Percentiles rank a stretch among this genome's conserved stretches.
phyloP scores from a whole-genome alignment of 1,140 invertebrate genomes.

The Diabrotica undecimpunctata region DNA sequence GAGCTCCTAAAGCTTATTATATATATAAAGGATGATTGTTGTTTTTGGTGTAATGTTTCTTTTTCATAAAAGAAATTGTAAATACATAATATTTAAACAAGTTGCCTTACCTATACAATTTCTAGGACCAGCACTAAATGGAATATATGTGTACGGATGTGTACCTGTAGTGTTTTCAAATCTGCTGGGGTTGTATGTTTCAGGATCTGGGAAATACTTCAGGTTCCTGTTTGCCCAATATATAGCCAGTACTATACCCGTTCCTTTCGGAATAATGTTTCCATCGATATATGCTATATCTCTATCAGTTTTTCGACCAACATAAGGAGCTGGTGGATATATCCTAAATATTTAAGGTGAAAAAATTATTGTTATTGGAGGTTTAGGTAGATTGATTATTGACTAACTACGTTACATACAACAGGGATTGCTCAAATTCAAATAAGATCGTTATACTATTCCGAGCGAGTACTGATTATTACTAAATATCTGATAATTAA shows the following conservation, averaged over 20 bases:
- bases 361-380: too few species aligned
- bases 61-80: too few species aligned
- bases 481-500: too few species aligned
- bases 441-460: too few species aligned
- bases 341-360: constrained; percentile 21
- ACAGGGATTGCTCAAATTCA: too few species aligned
- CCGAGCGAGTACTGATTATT: too few species aligned
- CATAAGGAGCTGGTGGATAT: constrained; percentile 39
- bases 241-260: constrained; percentile 43
- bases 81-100: too few species aligned
- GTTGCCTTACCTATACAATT: constrained; percentile 61
- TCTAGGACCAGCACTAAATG: constrained; percentile 66
- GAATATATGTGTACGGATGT: constrained; percentile 55
- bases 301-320: constrained; percentile 51
- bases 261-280: constrained; percentile 20
- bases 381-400: too few species aligned
- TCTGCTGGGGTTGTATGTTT: constrained; percentile 71
- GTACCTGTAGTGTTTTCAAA: constrained; percentile 60
- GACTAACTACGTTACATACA: too few species aligned
- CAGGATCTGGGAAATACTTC: constrained; percentile 65
- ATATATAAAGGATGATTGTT: too few species aligned
- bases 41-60: too few species aligned
- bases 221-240: constrained; percentile 64
- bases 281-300: constrained; percentile 38
- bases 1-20: too few species aligned